Base-by-base conservation (phyloP, 2,888 invertebrate genomes). In the Nomada hirtipes region DNA sequence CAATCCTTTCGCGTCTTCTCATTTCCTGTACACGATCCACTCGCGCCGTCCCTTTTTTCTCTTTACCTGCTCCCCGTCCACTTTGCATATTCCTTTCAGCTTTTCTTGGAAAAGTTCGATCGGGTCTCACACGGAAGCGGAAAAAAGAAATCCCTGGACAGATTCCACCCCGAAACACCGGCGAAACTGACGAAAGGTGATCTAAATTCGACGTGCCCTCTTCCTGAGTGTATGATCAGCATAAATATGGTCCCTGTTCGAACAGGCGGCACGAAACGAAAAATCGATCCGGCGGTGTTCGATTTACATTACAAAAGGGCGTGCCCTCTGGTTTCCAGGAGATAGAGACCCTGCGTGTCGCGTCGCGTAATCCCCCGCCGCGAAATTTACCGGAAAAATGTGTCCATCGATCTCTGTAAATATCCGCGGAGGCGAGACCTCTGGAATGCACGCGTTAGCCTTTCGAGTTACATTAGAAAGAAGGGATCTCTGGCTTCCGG, bases 251-350 rank as follows among this genome's bases (percentile, higher is more conserved):
- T 55, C 42, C 2, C 4, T 10, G 23, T 57, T 57, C 13, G 13
- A n/a, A 50, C 55, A 26, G 47, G 11, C 47, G 50, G 47, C n/a
- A 18, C 11, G 44, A 20, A 36, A 15, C 26, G 61, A 79, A 80
- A 80, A 72, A 80, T 80, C 79, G 80, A 79, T 79, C 50, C n/a
- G 13, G 0, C 29, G 36, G 11, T 20, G 42, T 76, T 23, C 72
- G 72, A 80, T 80, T 80, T 80, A 52, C 72, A 68, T 68, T 3
- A 36, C 50, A 63, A 73, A 80, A 78, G 78, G 67, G 61, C 61
- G 79, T 47, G 63, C 65, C 67, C 61, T 29, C 55, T 60, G 44
- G 20, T n/a, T 65, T 53, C 44, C 53, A 50, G 26, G 53, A 67
- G 60, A 44, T 52, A 55, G 44, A 74, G 53, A 78, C 44, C 23